A percentile compares a stretch with the other conserved stretches of the same genome.
phyloP scores from a whole-genome alignment of 2,797 vertebrate genomes.

The Meriones psammophilus region DNA sequence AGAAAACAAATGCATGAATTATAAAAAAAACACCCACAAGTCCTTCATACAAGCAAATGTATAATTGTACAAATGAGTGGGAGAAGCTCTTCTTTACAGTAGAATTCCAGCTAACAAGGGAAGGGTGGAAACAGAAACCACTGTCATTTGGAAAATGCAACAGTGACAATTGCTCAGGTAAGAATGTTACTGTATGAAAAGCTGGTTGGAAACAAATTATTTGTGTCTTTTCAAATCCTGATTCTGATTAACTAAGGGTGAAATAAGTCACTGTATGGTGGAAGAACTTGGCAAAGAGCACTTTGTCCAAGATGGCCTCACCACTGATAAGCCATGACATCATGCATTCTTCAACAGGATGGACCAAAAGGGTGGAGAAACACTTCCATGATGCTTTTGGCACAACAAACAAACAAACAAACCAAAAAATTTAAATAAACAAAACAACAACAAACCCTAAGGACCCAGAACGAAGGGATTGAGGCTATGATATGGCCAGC shows the following conservation, averaged over 20 bases:
- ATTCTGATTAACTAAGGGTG: not conserved
- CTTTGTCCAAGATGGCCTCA: not conserved
- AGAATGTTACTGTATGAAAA: not conserved
- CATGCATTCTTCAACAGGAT: fast-evolving
- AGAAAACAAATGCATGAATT: not conserved
- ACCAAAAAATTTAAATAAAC: too few species aligned
- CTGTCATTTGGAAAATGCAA: not conserved
- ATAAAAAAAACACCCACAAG: not conserved
- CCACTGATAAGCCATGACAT: not conserved
- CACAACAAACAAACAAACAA: not conserved
- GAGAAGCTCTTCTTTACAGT: not conserved
- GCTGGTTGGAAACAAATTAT: not conserved
- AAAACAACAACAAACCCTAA: not conserved
- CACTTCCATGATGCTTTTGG: fast-evolving
- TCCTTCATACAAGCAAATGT: not conserved
- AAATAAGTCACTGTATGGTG: not conserved
- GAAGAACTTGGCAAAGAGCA: not conserved
- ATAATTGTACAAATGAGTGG: not conserved
- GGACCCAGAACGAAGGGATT: not conserved
- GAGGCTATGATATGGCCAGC: not conserved
- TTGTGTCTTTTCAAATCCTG: not conserved
- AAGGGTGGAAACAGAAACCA: not conserved
- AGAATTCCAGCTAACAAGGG: not conserved
- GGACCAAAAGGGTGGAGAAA: fast-evolving
- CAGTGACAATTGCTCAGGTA: not conserved